Percentiles rank a stretch among this genome's conserved stretches.
phyloP scores from a whole-genome alignment of 2,113 vertebrate species.

The Hiodon tergisus region DNA sequence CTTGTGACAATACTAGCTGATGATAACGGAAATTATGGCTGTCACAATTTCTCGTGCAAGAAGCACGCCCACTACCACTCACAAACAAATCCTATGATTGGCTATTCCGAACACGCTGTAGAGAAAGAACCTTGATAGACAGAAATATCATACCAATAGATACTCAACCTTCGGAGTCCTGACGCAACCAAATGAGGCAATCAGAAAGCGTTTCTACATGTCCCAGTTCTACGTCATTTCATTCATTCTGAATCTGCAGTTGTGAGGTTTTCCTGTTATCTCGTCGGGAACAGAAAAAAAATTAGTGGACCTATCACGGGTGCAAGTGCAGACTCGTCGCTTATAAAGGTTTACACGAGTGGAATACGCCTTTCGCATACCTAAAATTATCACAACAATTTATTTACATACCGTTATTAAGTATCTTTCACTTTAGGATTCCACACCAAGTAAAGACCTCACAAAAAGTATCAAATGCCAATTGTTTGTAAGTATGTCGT shows the following conservation, averaged over 20 bases:
- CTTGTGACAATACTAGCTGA: neutral
- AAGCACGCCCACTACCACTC: constrained; percentile 55
- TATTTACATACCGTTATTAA: too few species aligned
- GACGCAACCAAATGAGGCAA: constrained; percentile 41
- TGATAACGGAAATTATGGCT: constrained; percentile 16
- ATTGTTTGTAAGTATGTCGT: too few species aligned
- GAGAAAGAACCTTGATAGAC: constrained; percentile 30
- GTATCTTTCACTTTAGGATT: too few species aligned
- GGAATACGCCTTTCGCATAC: too few species aligned
- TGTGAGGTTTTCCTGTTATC: constrained; percentile 4
- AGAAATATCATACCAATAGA: constrained; percentile 30
- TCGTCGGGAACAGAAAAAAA: too few species aligned
- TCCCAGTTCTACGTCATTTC: constrained; percentile 21
- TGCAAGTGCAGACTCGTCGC: too few species aligned
- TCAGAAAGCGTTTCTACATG: constrained; percentile 40
- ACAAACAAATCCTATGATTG: constrained; percentile 68
- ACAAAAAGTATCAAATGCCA: too few species aligned
- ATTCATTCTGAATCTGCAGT: constrained; percentile 9
- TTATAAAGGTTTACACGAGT: too few species aligned
- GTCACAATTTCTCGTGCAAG: constrained; percentile 38
- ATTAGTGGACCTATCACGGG: too few species aligned
- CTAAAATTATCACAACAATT: too few species aligned
- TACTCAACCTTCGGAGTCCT: neutral
- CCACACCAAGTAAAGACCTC: too few species aligned
- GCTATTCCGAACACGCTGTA: constrained; percentile 27